These are phyloP conservation scores for Drosophila nikananu DNA, from an alignment of 1,140 invertebrate species.

Conservation along the genomic window DNA sequence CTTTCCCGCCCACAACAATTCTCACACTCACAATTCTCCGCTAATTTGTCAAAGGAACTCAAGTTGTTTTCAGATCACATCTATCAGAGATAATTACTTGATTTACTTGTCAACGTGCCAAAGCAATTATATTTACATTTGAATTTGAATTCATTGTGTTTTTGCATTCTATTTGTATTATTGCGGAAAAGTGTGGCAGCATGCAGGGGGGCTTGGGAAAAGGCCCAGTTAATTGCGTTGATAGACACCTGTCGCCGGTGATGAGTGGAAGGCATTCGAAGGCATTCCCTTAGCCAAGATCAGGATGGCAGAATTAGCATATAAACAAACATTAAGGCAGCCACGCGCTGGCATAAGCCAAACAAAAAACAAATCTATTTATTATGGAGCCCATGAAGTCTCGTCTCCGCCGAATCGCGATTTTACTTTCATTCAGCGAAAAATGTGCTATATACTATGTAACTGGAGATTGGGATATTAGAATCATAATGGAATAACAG, in stretches of 20 bases:
- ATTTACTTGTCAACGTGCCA: slow-evolving; percentile 70
- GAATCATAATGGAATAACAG: slow-evolving; percentile 32
- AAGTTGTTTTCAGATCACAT: slow-evolving; percentile 42
- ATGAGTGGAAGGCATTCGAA: slow-evolving; percentile 12
- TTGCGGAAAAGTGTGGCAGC: slow-evolving; percentile 12
- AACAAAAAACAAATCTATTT: slow-evolving; percentile 26
- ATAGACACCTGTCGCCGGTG: slow-evolving; percentile 49
- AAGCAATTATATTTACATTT: slow-evolving; percentile 69
- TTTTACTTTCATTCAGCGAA: slow-evolving; percentile 73
- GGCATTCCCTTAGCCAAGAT: slow-evolving; percentile 36
- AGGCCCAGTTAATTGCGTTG: slow-evolving; percentile 42
- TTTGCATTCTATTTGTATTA: slow-evolving; percentile 12
- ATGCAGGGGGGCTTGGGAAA: neutral
- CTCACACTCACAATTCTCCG: slow-evolving; percentile 9
- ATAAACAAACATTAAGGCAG: slow-evolving; percentile 37
- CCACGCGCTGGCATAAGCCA: slow-evolving; percentile 29
- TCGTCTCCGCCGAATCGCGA: slow-evolving; percentile 9
- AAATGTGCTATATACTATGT: slow-evolving; percentile 59
- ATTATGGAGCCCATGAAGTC: slow-evolving; percentile 28
- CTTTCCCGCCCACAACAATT: slow-evolving; percentile 3
- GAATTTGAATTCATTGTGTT: slow-evolving; percentile 27
- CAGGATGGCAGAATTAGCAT: slow-evolving; percentile 31
- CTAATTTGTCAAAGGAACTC: slow-evolving; percentile 32
- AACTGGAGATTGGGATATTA: slow-evolving; percentile 40
- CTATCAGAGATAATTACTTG: slow-evolving; percentile 71